These are phyloP conservation scores for Sphaeridia pumilis DNA, from an alignment of 2,888 invertebrate genomes.

Conservation along the genomic window DNA sequence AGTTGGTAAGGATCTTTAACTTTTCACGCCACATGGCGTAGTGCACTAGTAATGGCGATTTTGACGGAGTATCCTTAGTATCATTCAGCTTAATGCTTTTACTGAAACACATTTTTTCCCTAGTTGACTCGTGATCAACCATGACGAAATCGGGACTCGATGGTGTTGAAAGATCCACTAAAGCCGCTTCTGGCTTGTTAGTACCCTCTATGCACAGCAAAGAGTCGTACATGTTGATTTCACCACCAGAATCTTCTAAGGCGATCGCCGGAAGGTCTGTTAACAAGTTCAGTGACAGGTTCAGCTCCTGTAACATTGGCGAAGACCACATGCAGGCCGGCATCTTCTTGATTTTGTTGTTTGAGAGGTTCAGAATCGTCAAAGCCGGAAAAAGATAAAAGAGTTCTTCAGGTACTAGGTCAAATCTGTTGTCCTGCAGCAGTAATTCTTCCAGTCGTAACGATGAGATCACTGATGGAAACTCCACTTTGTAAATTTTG, in stretches of 20 bases:
- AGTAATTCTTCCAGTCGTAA: constrained; percentile 80
- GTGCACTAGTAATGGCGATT: constrained; percentile 5
- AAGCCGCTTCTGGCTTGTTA: too few species aligned
- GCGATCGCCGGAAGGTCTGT: constrained; percentile 50
- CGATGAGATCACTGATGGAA: constrained; percentile 42
- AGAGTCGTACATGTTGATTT: too few species aligned
- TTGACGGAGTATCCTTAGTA: not conserved
- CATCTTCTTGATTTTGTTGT: constrained; percentile 74
- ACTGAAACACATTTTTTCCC: constrained; percentile 23
- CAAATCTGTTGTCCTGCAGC: constrained; percentile 81
- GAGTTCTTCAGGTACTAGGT: constrained; percentile 64
- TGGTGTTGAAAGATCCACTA: constrained; percentile 20
- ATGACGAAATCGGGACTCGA: constrained; percentile 35
- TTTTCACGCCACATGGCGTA: constrained; percentile 33
- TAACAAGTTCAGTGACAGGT: constrained; percentile 76
- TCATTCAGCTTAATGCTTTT: constrained; percentile 7
- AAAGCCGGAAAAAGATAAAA: constrained; percentile 64
- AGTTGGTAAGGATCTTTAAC: constrained; percentile 26
- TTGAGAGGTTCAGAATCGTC: constrained; percentile 76
- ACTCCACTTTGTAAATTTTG: constrained; percentile 58
- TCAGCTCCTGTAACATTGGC: constrained; percentile 72
- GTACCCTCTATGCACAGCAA: too few species aligned
- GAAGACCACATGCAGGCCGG: constrained; percentile 78
- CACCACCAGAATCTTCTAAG: not conserved
- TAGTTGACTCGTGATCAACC: constrained; percentile 31